Conservation (phyloP, 2,113 vertebrate genomes). For the Lepus europaeus region DNA sequence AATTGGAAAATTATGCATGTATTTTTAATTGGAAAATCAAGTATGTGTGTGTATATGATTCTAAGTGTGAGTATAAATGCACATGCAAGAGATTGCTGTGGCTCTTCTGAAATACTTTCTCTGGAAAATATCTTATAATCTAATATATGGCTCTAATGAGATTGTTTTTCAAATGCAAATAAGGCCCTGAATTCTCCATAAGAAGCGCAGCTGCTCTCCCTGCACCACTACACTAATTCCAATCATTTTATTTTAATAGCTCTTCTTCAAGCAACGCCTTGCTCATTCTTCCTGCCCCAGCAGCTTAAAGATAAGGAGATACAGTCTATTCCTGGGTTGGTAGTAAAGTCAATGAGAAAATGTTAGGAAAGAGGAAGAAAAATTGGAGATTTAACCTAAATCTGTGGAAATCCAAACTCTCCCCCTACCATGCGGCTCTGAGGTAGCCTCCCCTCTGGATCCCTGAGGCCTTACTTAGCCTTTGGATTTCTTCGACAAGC, state of each 20-base stretch:
- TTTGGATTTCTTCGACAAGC: constrained; percentile 3
- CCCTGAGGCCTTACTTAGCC: neutral
- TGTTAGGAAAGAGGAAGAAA: constrained; percentile 12
- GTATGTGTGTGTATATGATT: neutral
- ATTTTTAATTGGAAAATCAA: constrained; percentile 61
- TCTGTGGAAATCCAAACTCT: neutral
- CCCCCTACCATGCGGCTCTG: neutral
- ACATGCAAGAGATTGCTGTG: constrained; percentile 22
- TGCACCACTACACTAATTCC: constrained; percentile 41
- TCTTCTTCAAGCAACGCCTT: constrained; percentile 78
- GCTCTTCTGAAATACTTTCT: constrained; percentile 66
- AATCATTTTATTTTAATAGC: constrained; percentile 63
- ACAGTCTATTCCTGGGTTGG: constrained; percentile 13
- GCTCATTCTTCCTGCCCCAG: constrained; percentile 56
- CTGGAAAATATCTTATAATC: constrained; percentile 69
- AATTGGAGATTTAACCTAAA: neutral
- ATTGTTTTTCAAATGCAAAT: constrained; percentile 76
- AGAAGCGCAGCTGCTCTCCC: constrained; percentile 60
- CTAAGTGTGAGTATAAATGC: neutral
- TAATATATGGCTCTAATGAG: constrained; percentile 71
- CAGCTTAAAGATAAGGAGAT: constrained; percentile 33
- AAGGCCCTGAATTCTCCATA: constrained; percentile 59
- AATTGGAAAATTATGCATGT: constrained; percentile 34
- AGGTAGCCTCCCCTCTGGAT: neutral
- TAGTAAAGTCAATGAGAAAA: neutral